phyloP scores from a whole-genome alignment of 2,113 vertebrate genomes.

The Pogona vitticeps region DNA sequence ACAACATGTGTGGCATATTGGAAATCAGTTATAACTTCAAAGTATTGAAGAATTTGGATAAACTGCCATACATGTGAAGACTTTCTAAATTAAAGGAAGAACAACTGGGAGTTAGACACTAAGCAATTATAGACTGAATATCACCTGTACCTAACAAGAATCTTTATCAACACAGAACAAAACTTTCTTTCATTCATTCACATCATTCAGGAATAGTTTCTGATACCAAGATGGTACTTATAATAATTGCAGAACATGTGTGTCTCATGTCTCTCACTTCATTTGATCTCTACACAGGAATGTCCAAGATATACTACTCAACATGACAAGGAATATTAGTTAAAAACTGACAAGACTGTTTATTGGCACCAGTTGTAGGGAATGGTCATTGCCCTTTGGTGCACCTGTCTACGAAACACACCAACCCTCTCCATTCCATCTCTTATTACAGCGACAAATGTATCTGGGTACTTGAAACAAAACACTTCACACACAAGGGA shows the following conservation, averaged over 20 bases:
- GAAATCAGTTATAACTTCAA: background rate
- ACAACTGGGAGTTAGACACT: background rate
- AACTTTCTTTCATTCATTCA: background rate
- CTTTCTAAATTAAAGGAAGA: background rate
- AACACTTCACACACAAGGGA: slow-evolving; percentile 38
- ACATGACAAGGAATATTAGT: slow-evolving; percentile 1
- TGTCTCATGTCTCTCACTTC: background rate
- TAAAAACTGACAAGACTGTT: slow-evolving; percentile 1
- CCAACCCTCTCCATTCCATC: background rate
- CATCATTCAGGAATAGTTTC: background rate
- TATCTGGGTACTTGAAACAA: slow-evolving; percentile 25
- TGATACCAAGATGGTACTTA: background rate
- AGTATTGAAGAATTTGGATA: background rate
- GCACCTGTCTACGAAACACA: background rate
- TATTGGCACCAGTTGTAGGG: background rate
- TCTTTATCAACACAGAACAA: slow-evolving; percentile 1
- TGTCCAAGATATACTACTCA: background rate
- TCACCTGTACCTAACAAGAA: background rate
- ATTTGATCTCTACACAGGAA: background rate
- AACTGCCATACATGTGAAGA: background rate
- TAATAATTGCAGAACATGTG: background rate
- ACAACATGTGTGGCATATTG: background rate
- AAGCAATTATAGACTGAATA: background rate
- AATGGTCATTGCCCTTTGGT: background rate
- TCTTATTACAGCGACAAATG: slow-evolving; percentile 5